Base-by-base conservation (phyloP, 2,888 invertebrate species). In the Neocrepidodera transversa region DNA sequence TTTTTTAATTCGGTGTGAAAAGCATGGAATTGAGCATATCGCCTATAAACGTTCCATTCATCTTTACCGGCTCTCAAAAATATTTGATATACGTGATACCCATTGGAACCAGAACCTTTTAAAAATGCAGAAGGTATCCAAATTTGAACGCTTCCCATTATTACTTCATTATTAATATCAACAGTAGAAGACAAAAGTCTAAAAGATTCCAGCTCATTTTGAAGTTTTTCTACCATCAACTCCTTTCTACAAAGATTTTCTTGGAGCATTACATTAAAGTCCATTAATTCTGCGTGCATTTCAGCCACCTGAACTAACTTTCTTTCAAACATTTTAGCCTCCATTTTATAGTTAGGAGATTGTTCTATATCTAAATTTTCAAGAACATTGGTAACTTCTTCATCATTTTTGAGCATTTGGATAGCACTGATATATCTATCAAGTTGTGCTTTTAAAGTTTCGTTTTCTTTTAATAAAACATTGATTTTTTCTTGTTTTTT, bases 1-100 rank as follows among this genome's bases (percentile, higher is more conserved):
- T 93, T 94, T 76, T 91, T 92, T 36, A 96, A 81, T 68, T 91
- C 88, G 62, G 87, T 86, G 77, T 97, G 94, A 20, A 97, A 82
- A 63, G 91, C 87, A 76, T 93, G 85, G 79, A 97, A 97, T 78
- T 97, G 95, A 5, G 94, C 91, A 76, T 97, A 97, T 73, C 97
- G 86, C 68, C 95, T 86, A 77, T 95, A 95, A n/a, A 97, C 89
- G 74, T 93, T 95, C 97, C 97, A 97, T 77, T 97, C 96, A 66
- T 93, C 94, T 71, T 90, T 88, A 42, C 90, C 87, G 50, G 94
- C 89, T 69, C 93, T 86, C 30, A 95, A 63, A 65, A 76, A 77
- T 79, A 93, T 92, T 85, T 95, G 94, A 79, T 95, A 95, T 16
- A 95, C 93, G 79, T 95, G 94, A 80, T 93, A 92, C 32, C 90